Conservation (phyloP, 2,797 vertebrate species). For the Buphagus erythrorhynchus region DNA sequence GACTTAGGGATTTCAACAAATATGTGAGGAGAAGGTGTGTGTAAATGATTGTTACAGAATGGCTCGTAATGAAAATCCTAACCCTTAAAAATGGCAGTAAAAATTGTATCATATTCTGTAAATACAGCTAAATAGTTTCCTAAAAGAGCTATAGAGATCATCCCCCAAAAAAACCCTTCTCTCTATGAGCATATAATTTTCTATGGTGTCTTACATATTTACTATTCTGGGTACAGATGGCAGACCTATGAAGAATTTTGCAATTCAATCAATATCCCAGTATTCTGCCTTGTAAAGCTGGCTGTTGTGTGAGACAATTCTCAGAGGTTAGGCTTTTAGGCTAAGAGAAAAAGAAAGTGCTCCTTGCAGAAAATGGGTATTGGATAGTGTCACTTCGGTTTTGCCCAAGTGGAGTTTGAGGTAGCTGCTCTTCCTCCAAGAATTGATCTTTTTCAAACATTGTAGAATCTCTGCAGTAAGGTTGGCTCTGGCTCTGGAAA, state of each 20-base stretch:
- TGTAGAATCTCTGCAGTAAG: neutral
- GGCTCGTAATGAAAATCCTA: neutral
- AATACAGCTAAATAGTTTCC: neutral
- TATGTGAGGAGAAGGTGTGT: neutral
- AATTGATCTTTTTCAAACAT: neutral
- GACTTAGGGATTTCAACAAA: neutral
- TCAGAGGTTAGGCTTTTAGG: neutral
- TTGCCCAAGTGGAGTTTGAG: neutral
- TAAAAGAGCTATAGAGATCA: neutral
- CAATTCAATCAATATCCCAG: neutral
- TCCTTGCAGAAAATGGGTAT: neutral
- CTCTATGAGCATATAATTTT: fast-evolving
- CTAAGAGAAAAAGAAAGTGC: neutral
- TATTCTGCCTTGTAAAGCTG: neutral
- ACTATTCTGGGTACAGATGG: neutral
- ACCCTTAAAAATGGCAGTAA: neutral
- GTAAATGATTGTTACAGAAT: neutral
- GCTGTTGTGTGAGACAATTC: neutral
- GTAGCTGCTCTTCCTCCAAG: neutral
- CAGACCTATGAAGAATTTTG: neutral
- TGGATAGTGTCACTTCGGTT: neutral
- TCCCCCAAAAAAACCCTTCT: fast-evolving
- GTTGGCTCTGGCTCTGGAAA: neutral
- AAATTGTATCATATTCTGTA: neutral
- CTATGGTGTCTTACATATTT: neutral